Evolutionary conservation across 2,113 vertebrate species (phyloP).

Genomic region (Rhinolophus ferrumequinum): DNA sequence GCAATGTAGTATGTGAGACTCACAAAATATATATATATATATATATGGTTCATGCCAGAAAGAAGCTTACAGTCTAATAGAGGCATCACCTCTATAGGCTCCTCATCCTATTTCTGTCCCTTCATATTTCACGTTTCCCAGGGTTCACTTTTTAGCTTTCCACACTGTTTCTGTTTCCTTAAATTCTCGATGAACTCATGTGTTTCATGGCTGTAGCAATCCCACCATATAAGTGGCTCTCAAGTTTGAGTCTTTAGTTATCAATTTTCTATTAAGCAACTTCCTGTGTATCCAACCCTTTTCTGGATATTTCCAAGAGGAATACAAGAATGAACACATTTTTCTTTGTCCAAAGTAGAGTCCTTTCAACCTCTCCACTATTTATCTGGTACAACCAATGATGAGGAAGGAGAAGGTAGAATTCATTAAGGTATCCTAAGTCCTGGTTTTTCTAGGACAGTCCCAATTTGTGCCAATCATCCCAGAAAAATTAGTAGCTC

Average conservation of each 20-base stretch:
- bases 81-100: background rate
- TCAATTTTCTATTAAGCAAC: background rate
- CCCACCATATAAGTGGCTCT: background rate
- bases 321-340: background rate
- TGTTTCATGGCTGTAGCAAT: background rate
- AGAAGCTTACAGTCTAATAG: background rate
- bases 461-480: background rate
- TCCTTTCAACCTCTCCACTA: background rate
- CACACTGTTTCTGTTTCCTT: background rate
- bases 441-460: background rate
- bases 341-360: background rate
- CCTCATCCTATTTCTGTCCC: background rate
- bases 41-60: background rate
- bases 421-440: background rate
- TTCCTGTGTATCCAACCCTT: background rate
- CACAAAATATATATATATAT: too few relatives aligned
- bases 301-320: background rate
- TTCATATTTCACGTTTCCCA: background rate
- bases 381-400: background rate
- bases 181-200: background rate
- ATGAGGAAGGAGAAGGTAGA: background rate
- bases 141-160: background rate
- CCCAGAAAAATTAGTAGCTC: background rate
- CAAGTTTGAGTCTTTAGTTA: background rate
- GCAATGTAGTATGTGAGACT: background rate